Base-by-base conservation (phyloP, 1,140 invertebrate genomes). In the Zophobas atratus region DNA sequence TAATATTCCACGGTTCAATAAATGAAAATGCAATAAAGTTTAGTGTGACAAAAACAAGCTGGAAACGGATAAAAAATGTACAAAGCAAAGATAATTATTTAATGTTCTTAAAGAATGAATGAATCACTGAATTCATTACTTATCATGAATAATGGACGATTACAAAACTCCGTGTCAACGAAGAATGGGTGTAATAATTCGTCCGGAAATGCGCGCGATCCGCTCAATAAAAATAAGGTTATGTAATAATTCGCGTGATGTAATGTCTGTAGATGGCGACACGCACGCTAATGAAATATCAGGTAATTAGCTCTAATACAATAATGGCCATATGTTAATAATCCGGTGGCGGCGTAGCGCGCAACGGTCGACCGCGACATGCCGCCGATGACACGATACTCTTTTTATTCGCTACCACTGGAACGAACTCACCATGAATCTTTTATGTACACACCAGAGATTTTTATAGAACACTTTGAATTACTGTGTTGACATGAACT, bases 281-380 rank as follows among this genome's bases (percentile, higher is more conserved):
- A 77, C 77, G 78, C 81, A 81, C 79, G 57, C 78, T 82, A 84
- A 84, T 82, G 79, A 84, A 81, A 81, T 81, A 82, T 79, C 80
- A 67, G 67, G 77, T 84, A 82, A 82, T 83, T 84, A 81, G 78
- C 76, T 74, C 79, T 84, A 83, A 84, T 83, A 81, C 72, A 81
- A 83, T 84, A 84, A 82, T 84, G 81, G 79, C 79, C 82, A 81
- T 83, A 84, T 84, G 82, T 80, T 81, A 81, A 81, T 82, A 83
- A 83, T 83, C 79, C 77, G 73, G 76, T 60, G 73, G 70, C 77
- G 73, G 70, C 77, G 51, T 55, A 77, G 60, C 76, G 73, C 76
- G 73, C 70, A 49, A 57, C 49, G 56, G 43, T 35, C 43, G 57
- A 77, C 77, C 77, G 73, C 80, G 33, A 70, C 78, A 77, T 60